Evolutionary conservation across 2,888 invertebrate genomes (phyloP).

Genomic region (Acleris laterana): DNA sequence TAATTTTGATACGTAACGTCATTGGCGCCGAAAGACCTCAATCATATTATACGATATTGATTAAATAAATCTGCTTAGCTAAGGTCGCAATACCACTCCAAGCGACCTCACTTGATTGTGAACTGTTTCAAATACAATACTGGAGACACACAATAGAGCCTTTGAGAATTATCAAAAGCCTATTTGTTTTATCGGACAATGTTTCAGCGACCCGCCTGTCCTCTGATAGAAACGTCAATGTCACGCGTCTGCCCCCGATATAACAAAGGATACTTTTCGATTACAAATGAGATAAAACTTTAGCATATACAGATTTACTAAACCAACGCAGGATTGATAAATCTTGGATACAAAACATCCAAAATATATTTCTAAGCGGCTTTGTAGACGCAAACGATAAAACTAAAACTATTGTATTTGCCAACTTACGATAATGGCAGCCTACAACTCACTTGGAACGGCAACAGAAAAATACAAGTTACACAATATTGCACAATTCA

Average conservation of each 20-base stretch:
- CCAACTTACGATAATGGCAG: slow-evolving; percentile 28
- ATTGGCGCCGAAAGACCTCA: too few species aligned
- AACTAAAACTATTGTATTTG: slow-evolving; percentile 29
- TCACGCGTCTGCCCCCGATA: slow-evolving; percentile 47
- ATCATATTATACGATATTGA: too few species aligned
- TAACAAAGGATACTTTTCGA: slow-evolving; percentile 46
- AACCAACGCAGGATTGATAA: not conserved
- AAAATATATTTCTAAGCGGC: not conserved
- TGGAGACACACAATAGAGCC: too few species aligned
- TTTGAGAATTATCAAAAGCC: slow-evolving; percentile 1
- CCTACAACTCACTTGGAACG: slow-evolving; percentile 32
- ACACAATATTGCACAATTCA: slow-evolving; percentile 60
- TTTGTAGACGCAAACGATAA: slow-evolving; percentile 22
- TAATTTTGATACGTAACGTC: too few species aligned
- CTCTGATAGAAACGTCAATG: slow-evolving; percentile 51
- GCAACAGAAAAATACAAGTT: slow-evolving; percentile 42
- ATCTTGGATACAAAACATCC: slow-evolving; percentile 3
- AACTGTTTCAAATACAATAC: slow-evolving; percentile 5
- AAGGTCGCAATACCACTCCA: too few species aligned
- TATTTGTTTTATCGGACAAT: slow-evolving; percentile 50
- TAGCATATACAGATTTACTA: slow-evolving; percentile 44
- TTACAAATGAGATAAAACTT: slow-evolving; percentile 59
- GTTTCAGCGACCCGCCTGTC: slow-evolving; percentile 48
- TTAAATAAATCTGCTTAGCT: too few species aligned
- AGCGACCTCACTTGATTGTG: not conserved